A percentile compares a stretch with the other conserved stretches of the same genome.
phyloP scores from a whole-genome alignment of 2,888 invertebrate genomes.

The Philereme vetulata region DNA sequence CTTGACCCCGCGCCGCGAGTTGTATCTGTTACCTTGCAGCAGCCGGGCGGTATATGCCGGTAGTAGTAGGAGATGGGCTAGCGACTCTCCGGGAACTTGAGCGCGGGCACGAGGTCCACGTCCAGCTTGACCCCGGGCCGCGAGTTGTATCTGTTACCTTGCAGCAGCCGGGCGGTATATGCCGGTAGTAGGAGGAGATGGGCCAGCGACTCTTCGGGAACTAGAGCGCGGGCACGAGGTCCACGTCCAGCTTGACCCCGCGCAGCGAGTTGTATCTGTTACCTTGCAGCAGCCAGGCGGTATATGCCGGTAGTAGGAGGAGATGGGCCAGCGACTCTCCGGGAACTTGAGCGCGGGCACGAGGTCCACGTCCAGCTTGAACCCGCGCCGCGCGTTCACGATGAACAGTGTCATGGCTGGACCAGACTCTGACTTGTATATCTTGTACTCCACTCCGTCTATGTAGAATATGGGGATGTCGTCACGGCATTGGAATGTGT shows the following conservation, averaged over 20 bases:
- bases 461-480: constrained; percentile 42
- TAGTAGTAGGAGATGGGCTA: constrained; percentile 60
- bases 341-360: constrained; percentile 80
- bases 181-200: constrained; percentile 40
- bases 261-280: background rate
- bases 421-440: constrained; percentile 61
- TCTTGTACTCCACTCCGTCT: constrained; percentile 65
- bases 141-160: too few relatives aligned
- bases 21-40: constrained; percentile 45
- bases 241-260: constrained; percentile 70
- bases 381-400: constrained; percentile 44
- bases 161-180: constrained; percentile 49
- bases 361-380: constrained; percentile 76
- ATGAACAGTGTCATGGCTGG: constrained; percentile 83
- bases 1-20: too few relatives aligned
- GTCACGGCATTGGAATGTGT: constrained; percentile 44
- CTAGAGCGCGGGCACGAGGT: constrained; percentile 80
- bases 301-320: constrained; percentile 43
- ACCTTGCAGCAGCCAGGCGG: constrained; percentile 48
- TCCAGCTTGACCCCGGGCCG: constrained; percentile 66
- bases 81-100: constrained; percentile 70
- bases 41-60: constrained; percentile 48
- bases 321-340: constrained; percentile 67
- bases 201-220: constrained; percentile 75
- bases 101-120: constrained; percentile 81